Evolutionary conservation across 2,797 vertebrate genomes (phyloP), one percentile per base, ranked within the genome.

Genomic region (Anguilla megastoma): DNA sequence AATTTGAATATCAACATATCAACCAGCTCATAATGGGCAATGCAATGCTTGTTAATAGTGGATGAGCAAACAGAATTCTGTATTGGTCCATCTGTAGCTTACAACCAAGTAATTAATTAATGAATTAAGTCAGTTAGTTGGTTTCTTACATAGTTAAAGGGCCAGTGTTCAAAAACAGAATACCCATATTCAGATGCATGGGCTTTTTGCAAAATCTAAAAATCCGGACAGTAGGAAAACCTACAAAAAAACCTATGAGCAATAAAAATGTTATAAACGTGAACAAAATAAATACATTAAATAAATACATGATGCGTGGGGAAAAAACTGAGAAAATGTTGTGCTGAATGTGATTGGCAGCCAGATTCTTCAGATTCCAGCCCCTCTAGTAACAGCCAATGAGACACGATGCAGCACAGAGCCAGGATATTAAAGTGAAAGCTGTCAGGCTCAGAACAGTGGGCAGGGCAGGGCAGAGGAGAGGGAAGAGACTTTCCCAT

Each of bases 211-310:
- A 10, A 58, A 58, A 58, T 58, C 56, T 10, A 58, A 58, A 58
- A 58, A 58, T 41, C 36, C 36, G 36, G 36, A 41, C 36, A 41
- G 36, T 41, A 41, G 36, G 36, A 41, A 41, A 41, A 41, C 36
- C 36, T 41, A 41, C 36, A 36, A 36, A 36, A 36, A 36, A 36
- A 36, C 36, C 36, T 36, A 36, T 36, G 36, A 41, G 36, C 10
- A 0, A 58, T 9, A 56, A 58, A 58, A 58, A 12, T 58, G 16
- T 97, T 97, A 98, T 98, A 98, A 97, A 97, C 98, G 98, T 98
- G 97, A 97, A 99, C 99, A 97, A 98, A 98, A 97, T 96, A 94
- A 94, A 95, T 94, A 96, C 94, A 94, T 90, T 96, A 97, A 97
- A 96, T 4, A 18, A 41, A 45, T 14, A 45, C 3, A 14, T 1